phyloP scores from a whole-genome alignment of 2,888 invertebrate species.

The Siphlonurus alternatus region DNA sequence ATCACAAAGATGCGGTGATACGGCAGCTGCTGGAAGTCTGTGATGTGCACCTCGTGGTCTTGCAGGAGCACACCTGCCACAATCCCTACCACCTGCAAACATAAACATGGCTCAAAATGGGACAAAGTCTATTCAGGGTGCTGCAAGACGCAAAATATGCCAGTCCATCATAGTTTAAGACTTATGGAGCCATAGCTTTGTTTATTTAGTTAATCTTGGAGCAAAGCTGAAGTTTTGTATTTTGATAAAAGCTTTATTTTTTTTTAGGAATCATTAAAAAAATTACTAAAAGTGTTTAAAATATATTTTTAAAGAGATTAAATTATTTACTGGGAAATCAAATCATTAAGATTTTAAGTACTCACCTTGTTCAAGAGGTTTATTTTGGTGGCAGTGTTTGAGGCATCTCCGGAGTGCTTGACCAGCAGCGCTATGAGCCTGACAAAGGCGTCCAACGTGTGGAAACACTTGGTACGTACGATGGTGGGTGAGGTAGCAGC shows the following conservation, averaged over 20 bases:
- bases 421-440: slow-evolving; percentile 87
- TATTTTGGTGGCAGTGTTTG: slow-evolving; percentile 88
- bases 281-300: no score
- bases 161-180: not conserved
- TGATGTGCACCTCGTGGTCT: slow-evolving; percentile 83
- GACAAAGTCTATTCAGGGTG: not conserved
- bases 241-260: no score
- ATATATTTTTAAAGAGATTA: no score
- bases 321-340: no score
- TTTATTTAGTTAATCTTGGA: not conserved
- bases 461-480: slow-evolving; percentile 81
- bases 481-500: slow-evolving; percentile 39
- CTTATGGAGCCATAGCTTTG: not conserved
- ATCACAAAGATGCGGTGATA: slow-evolving; percentile 95
- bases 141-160: not conserved
- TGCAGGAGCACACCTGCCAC: slow-evolving; percentile 89
- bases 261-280: no score
- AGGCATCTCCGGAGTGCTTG: slow-evolving; percentile 79
- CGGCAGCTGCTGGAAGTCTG: slow-evolving; percentile 91
- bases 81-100: slow-evolving; percentile 55
- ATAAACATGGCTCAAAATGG: no score
- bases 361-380: slow-evolving; percentile 84
- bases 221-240: no score
- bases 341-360: no score
- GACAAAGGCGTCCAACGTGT: slow-evolving; percentile 89